Evolutionary conservation across 1,140 invertebrate genomes (phyloP).

Genomic region (Halictus rubicundus): DNA sequence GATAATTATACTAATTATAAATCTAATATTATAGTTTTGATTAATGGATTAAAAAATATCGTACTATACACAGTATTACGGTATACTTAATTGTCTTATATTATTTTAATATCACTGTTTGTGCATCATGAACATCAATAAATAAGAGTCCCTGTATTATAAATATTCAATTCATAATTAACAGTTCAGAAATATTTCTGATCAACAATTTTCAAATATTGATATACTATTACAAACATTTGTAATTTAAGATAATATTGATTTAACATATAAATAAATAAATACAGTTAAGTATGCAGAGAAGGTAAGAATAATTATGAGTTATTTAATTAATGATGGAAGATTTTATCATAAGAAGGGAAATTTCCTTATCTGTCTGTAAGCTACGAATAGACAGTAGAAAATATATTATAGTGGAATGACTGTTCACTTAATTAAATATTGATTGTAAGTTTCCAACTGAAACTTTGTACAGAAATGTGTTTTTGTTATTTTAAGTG

Average conservation of each 20-base stretch:
- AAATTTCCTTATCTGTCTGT: neutral
- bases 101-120: constrained; percentile 26
- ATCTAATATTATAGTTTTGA: neutral
- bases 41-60: constrained; percentile 21
- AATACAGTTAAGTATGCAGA: neutral
- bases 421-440: neutral
- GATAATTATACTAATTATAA: neutral
- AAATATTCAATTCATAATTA: neutral
- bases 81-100: constrained; percentile 3
- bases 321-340: constrained; percentile 6
- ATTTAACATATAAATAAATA: constrained; percentile 29
- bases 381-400: neutral
- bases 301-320: neutral
- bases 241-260: neutral
- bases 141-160: neutral
- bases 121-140: constrained; percentile 43
- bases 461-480: constrained; percentile 80
- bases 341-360: neutral
- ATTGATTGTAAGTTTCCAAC: constrained; percentile 81
- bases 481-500: constrained; percentile 80
- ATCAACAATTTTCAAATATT: constrained; percentile 2
- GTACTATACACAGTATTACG: constrained; percentile 18
- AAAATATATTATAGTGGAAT: neutral
- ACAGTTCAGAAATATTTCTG: constrained; percentile 11
- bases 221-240: constrained; percentile 14